These are phyloP conservation scores for Clupea harengus DNA, from an alignment of 2,113 vertebrate species.

Conservation along the genomic window DNA sequence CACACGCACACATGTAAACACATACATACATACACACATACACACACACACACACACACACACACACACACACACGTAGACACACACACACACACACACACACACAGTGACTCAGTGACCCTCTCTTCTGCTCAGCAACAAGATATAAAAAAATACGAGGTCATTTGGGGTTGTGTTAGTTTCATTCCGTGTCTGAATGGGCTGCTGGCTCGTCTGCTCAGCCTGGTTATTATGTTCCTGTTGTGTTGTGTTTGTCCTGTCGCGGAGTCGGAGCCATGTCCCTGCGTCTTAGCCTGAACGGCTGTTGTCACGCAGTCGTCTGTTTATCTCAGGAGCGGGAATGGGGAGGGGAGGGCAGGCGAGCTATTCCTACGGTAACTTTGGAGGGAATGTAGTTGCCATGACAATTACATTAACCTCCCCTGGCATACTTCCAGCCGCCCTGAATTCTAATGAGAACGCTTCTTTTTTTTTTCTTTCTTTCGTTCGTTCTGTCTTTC, in stretches of 20 bases:
- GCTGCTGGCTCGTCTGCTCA: not conserved
- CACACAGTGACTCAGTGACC: conserved; percentile 2
- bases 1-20: not conserved
- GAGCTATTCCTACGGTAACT: conserved; percentile 35
- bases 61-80: not conserved
- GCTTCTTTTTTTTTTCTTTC: conserved; percentile 21
- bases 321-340: not conserved
- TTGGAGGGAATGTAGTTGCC: conserved; percentile 35
- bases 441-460: conserved; percentile 44
- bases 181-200: not conserved
- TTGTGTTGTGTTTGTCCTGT: not conserved
- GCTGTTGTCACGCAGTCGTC: not conserved
- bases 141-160: not conserved
- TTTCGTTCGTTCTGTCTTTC: not conserved
- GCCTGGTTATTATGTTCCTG: not conserved
- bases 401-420: conserved; percentile 46
- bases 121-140: not conserved
- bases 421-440: conserved; percentile 38
- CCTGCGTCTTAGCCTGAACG: not conserved
- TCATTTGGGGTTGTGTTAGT: not conserved
- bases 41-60: not conserved
- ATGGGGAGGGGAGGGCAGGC: not conserved
- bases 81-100: not conserved
- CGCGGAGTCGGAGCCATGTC: not conserved
- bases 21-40: not conserved